phyloP scores from a whole-genome alignment of 2,113 vertebrate species.

The Bothrops jararaca region DNA sequence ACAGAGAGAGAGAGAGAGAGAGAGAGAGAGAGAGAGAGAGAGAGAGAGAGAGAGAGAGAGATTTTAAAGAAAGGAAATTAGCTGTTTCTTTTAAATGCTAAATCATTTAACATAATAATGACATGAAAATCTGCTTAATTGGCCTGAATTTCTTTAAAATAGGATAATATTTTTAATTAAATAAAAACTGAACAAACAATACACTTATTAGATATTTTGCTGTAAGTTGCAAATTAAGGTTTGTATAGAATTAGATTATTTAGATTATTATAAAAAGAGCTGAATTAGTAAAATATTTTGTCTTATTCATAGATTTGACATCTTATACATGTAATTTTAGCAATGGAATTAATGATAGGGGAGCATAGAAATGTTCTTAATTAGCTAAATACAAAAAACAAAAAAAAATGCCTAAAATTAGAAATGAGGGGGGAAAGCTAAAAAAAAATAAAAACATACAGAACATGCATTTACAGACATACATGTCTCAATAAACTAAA shows the following conservation, averaged over 20 bases:
- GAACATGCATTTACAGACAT: not conserved
- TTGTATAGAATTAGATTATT: not conserved
- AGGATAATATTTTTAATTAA: not conserved
- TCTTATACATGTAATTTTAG: not conserved
- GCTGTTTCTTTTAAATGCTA: not conserved
- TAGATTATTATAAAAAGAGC: slow-evolving; percentile 11
- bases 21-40: no score
- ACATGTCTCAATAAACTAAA: not conserved
- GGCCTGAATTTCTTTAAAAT: not conserved
- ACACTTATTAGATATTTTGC: not conserved
- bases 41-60: no score
- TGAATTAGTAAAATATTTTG: not conserved
- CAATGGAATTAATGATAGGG: not conserved
- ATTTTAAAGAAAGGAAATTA: slow-evolving; percentile 15
- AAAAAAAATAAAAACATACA: not conserved
- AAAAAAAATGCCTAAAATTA: not conserved
- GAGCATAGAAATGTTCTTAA: not conserved
- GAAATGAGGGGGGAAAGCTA: not conserved
- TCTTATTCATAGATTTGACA: not conserved
- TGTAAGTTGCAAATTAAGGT: not conserved
- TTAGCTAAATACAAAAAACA: not conserved
- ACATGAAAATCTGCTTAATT: not conserved
- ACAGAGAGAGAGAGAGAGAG: no score
- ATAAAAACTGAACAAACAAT: not conserved
- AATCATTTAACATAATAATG: not conserved